Evolutionary conservation across 2,797 vertebrate genomes (phyloP).

Genomic region (Pangasius sanitwongsei): DNA sequence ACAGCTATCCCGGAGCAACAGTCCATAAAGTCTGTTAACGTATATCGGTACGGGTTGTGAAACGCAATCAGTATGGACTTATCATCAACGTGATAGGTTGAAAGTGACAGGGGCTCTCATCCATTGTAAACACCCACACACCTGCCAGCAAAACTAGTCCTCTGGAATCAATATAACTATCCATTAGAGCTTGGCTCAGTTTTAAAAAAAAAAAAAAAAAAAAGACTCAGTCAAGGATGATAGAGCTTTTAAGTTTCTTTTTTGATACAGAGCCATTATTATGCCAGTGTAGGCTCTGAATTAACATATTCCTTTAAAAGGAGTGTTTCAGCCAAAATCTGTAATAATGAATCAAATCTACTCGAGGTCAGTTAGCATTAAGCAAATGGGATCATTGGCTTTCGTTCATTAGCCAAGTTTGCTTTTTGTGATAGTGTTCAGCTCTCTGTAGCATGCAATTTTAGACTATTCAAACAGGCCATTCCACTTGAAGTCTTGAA

Average conservation of each 20-base stretch:
- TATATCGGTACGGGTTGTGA: constrained; percentile 31
- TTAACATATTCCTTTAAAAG: neutral
- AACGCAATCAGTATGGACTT: constrained; percentile 39
- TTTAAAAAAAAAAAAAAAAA: neutral
- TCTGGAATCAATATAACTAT: neutral
- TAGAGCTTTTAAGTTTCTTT: neutral
- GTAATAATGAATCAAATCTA: neutral
- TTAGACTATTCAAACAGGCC: neutral
- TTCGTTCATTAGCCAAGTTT: neutral
- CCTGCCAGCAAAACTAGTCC: neutral
- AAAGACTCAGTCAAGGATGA: neutral
- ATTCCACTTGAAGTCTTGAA: neutral
- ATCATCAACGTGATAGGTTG: constrained; percentile 36
- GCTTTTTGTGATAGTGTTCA: neutral
- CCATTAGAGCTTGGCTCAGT: neutral
- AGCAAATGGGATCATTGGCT: neutral
- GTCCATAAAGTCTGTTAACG: constrained; percentile 25
- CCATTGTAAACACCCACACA: constrained; percentile 33
- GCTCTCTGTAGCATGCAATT: neutral
- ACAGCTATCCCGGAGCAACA: constrained; percentile 34
- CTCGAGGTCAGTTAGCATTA: neutral
- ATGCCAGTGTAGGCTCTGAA: neutral
- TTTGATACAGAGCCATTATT: neutral
- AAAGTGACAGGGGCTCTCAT: constrained; percentile 39
- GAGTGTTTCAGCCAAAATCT: neutral